Conservation (phyloP, 1,140 invertebrate genomes). For the Penaeus japonicus region DNA sequence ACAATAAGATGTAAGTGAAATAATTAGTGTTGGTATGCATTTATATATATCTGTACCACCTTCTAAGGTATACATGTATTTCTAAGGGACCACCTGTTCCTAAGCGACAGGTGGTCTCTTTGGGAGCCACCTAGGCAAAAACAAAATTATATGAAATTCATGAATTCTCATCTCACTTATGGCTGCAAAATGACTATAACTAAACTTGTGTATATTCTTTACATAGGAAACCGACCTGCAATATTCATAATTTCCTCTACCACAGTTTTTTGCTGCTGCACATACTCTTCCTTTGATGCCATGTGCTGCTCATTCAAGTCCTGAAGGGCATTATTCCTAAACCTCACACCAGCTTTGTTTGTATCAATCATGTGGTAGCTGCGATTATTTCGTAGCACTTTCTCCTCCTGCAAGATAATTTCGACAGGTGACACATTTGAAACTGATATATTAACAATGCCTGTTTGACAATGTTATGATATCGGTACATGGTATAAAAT, state of each 20-base stretch:
- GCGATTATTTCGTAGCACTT: conserved; percentile 79
- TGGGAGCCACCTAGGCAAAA: too few relatives aligned
- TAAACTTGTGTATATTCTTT: conserved; percentile 8
- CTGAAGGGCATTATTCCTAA: conserved; percentile 77
- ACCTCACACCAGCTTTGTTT: conserved; percentile 86
- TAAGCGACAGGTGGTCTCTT: too few relatives aligned
- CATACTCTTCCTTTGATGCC: conserved; percentile 72
- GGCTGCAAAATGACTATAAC: too few relatives aligned
- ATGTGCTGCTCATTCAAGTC: conserved; percentile 79
- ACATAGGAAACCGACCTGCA: conserved; percentile 70
- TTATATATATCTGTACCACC: too few relatives aligned
- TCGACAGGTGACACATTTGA: background rate
- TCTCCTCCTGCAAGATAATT: conserved; percentile 76
- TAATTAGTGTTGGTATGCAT: background rate
- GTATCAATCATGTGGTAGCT: conserved; percentile 84
- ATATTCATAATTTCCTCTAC: conserved; percentile 86
- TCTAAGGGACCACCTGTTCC: too few relatives aligned
- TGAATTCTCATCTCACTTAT: too few relatives aligned
- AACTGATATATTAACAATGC: too few relatives aligned
- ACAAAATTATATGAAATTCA: too few relatives aligned
- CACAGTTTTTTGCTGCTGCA: conserved; percentile 81
- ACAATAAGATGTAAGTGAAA: too few relatives aligned
- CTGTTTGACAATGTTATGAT: too few relatives aligned
- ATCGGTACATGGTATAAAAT: too few relatives aligned
- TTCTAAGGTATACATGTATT: too few relatives aligned